Percentiles rank a stretch among this genome's conserved stretches.
These are phyloP conservation scores for Lepidochitona cinerea DNA, from an alignment of 2,888 invertebrate species.

Conservation along the genomic window DNA sequence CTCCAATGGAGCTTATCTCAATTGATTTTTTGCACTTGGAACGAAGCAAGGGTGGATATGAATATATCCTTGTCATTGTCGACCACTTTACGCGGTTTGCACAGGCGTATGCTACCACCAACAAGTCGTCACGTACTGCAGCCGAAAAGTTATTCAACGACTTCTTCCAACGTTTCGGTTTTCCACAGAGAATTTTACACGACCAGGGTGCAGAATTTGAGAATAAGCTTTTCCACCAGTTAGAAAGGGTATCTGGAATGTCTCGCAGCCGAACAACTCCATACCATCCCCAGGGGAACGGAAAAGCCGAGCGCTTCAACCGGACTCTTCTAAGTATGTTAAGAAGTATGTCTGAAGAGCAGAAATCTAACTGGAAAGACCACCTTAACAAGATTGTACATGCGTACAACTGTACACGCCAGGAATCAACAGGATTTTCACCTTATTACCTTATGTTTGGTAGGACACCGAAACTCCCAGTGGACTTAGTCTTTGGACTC, in stretches of 20 bases:
- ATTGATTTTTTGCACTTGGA: too few relatives aligned
- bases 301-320: neutral
- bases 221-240: neutral
- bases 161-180: slow-evolving; percentile 8
- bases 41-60: too few relatives aligned
- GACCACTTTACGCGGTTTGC: too few relatives aligned
- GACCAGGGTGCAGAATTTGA: slow-evolving; percentile 12
- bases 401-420: neutral
- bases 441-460: neutral
- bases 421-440: neutral
- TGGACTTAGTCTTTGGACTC: neutral
- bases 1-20: too few relatives aligned
- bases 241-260: neutral
- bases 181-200: neutral
- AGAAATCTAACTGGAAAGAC: neutral
- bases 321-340: neutral
- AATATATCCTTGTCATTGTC: too few relatives aligned
- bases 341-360: neutral
- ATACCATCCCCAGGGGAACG: neutral
- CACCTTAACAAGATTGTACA: neutral
- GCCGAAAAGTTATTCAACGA: slow-evolving; percentile 4
- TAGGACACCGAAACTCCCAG: neutral
- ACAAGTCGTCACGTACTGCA: too few relatives aligned
- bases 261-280: neutral
- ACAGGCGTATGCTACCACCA: too few relatives aligned